phyloP scores from a whole-genome alignment of 2,113 vertebrate genomes.

The Penelope pileata region DNA sequence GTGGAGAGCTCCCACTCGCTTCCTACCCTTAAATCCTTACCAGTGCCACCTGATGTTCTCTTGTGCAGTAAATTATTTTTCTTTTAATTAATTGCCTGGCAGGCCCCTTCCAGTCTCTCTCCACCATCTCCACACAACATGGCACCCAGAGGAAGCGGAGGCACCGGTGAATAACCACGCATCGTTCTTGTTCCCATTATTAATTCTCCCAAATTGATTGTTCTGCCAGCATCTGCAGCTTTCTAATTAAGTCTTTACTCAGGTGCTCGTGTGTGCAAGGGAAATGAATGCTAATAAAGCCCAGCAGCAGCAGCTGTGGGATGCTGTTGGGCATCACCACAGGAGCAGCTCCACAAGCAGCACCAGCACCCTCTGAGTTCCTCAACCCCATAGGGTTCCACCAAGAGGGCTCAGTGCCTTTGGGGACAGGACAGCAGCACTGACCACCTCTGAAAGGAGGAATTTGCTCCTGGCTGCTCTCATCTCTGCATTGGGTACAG shows the following conservation, averaged over 20 bases:
- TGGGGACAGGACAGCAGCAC: not conserved
- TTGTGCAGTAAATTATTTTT: not conserved
- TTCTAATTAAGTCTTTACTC: not conserved
- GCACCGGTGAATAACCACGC: not conserved
- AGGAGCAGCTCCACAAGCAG: not conserved
- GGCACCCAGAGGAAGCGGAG: not conserved
- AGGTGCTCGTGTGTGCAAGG: not conserved
- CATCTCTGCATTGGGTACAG: too few species aligned
- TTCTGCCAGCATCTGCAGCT: not conserved
- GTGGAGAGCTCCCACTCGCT: not conserved
- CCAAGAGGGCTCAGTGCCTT: rapidly evolving
- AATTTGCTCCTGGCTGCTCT: too few species aligned
- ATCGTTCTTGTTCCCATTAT: not conserved
- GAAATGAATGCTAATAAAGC: not conserved
- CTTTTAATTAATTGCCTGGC: not conserved
- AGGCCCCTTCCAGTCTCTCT: not conserved
- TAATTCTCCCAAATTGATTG: not conserved
- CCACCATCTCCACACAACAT: not conserved
- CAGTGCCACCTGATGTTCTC: not conserved
- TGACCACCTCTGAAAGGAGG: too few species aligned
- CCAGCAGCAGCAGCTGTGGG: not conserved
- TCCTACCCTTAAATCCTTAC: not conserved
- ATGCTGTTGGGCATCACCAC: not conserved
- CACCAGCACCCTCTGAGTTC: too few species aligned
- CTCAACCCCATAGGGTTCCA: not conserved